phyloP scores from a whole-genome alignment of 2,888 invertebrate species.

The Drosophila yooni region DNA sequence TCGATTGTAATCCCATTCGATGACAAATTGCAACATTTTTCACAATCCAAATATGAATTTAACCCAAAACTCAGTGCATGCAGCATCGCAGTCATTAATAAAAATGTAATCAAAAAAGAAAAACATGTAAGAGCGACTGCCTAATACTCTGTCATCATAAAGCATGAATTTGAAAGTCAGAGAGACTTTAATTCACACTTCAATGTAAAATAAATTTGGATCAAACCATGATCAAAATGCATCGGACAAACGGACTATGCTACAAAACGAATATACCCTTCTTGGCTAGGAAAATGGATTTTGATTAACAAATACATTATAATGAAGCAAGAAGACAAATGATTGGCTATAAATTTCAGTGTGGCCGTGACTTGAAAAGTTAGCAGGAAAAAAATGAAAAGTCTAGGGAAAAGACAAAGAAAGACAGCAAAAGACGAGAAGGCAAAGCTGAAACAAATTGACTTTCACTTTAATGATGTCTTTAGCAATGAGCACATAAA shows the following conservation, averaged over 20 bases:
- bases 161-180: not conserved
- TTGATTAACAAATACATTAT: not conserved
- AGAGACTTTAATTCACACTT: not conserved
- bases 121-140: not conserved
- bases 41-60: constrained; percentile 57
- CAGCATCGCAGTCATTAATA: constrained; percentile 56
- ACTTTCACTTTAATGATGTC: constrained; percentile 76
- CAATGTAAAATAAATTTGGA: not conserved
- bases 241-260: not conserved
- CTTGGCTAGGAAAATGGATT: not conserved
- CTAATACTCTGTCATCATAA: not conserved
- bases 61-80: constrained; percentile 46
- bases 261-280: not conserved
- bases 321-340: constrained; percentile 58
- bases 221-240: not conserved
- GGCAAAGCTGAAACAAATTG: constrained; percentile 56
- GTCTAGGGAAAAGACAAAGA: constrained; percentile 33
- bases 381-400: constrained; percentile 22
- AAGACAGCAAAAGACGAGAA: constrained; percentile 17
- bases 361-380: constrained; percentile 25
- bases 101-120: constrained; percentile 20
- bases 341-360: constrained; percentile 58
- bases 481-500: constrained; percentile 67
- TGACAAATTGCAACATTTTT: constrained; percentile 47
- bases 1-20: constrained; percentile 1